Conservation (phyloP, 2,888 invertebrate species). For the Andrena marginata region DNA sequence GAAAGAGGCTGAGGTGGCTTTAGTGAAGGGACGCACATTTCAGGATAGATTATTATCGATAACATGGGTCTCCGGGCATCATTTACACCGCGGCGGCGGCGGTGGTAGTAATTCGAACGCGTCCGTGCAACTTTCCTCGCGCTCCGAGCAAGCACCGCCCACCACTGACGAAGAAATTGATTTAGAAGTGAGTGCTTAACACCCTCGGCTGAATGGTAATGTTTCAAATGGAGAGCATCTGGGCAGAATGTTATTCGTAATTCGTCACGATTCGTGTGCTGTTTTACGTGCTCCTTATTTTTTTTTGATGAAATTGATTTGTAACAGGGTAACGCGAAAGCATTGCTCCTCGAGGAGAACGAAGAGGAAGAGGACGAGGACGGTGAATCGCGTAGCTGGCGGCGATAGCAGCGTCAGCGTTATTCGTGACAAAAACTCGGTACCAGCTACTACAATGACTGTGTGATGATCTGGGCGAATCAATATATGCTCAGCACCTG, state of each 20-base stretch:
- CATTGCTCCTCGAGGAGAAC: slow-evolving; percentile 91
- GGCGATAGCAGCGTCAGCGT: slow-evolving; percentile 89
- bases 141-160: slow-evolving; percentile 80
- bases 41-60: slow-evolving; percentile 87
- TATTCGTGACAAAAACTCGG: slow-evolving; percentile 73
- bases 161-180: slow-evolving; percentile 81
- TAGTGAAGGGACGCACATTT: slow-evolving; percentile 91
- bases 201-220: not conserved
- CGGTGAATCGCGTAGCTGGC: slow-evolving; percentile 95
- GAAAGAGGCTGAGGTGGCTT: slow-evolving; percentile 92
- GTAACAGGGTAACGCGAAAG: slow-evolving; percentile 85
- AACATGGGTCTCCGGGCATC: slow-evolving; percentile 85
- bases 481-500: slow-evolving; percentile 69
- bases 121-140: slow-evolving; percentile 73
- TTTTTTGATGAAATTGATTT: slow-evolving; percentile 21
- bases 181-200: slow-evolving; percentile 77
- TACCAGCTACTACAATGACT: slow-evolving; percentile 71
- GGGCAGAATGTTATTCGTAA: not conserved
- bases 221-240: not conserved
- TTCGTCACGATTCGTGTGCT: not conserved
- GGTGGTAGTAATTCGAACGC: slow-evolving; percentile 77
- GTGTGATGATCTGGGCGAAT: slow-evolving; percentile 70
- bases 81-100: slow-evolving; percentile 85
- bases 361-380: slow-evolving; percentile 95
- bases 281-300: not conserved